Evolutionary conservation across 1,140 invertebrate genomes (phyloP), one percentile per base, ranked within the genome.

Genomic region (Adoxophyes honmai): DNA sequence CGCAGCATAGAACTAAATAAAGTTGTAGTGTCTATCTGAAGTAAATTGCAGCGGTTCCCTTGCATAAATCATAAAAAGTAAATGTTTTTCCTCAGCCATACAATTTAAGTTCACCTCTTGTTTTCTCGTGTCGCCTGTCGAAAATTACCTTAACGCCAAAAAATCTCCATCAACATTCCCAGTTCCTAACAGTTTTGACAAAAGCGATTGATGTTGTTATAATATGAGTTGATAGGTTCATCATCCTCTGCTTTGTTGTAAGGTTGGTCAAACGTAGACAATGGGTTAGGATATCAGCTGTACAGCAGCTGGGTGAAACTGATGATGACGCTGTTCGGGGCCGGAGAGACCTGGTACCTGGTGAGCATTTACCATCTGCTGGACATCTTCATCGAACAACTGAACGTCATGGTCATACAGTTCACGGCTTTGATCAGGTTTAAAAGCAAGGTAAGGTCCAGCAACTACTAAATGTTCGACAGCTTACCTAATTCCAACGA

Each of bases 391-490:
- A 70, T 77, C 3, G 75, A 62, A 7, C 71, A 64, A 18, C 64
- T 83, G 16, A 81, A 76, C 18, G 75, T 60, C 0, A 74, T 66
- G 0, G 28, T 78, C 5, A 68, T 80, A 33, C 75, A 83, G 39
- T 61, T 68, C 1, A 75, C 79, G 2, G 64, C 75, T 13, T 14
- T 76, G 0, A 78, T 73, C 33, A 67, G 78, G 63, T 83, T 73
- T 42, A 62, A 28, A 39, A 78, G 71, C 60, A 76, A 74, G 76
- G 80, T 74, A 63, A 70, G 34, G 68, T n/a, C n/a, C n/a, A n/a
- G n/a, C n/a, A n/a, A n/a, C n/a, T n/a, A n/a, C n/a, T n/a, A n/a
- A n/a, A n/a, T n/a, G n/a, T n/a, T n/a, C n/a, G n/a, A n/a, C n/a
- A n/a, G n/a, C n/a, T n/a, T n/a, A n/a, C n/a, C n/a, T n/a, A n/a